These are phyloP conservation scores for Elgaria multicarinata DNA, from an alignment of 2,113 vertebrate species.

Conservation along the genomic window DNA sequence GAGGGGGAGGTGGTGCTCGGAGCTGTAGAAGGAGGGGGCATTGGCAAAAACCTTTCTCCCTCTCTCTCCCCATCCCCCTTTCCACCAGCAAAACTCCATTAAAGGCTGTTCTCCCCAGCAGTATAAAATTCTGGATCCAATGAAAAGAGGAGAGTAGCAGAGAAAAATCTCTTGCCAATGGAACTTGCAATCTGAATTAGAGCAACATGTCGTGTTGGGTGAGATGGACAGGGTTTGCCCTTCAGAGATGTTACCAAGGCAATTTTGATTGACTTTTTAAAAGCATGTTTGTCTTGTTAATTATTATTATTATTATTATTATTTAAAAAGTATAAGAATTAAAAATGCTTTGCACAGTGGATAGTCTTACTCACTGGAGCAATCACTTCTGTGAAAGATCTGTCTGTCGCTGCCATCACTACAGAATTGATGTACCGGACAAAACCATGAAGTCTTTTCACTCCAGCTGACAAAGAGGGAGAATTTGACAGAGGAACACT, in stretches of 20 bases:
- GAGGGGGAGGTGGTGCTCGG: neutral
- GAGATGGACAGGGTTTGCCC: slow-evolving; percentile 30
- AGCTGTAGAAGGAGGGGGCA: neutral
- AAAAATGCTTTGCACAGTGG: neutral
- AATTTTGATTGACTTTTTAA: neutral
- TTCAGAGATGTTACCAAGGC: neutral
- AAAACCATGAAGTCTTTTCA: slow-evolving; percentile 32
- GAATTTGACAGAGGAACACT: neutral
- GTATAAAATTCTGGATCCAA: neutral
- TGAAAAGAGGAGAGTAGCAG: slow-evolving; percentile 36
- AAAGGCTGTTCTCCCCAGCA: neutral
- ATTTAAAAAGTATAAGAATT: neutral
- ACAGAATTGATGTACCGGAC: slow-evolving; percentile 22
- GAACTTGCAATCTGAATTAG: slow-evolving; percentile 34
- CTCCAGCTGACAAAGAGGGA: neutral
- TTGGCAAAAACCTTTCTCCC: neutral
- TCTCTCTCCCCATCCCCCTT: neutral
- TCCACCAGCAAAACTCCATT: neutral
- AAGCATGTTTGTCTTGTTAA: neutral
- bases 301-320: too few species aligned
- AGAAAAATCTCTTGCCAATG: slow-evolving; percentile 24
- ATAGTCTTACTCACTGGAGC: slow-evolving; percentile 15
- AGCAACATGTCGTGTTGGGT: neutral
- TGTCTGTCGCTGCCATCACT: slow-evolving; percentile 15
- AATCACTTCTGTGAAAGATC: slow-evolving; percentile 21